phyloP scores from a whole-genome alignment of 2,113 vertebrate species.

The Phalacrocorax carbo region DNA sequence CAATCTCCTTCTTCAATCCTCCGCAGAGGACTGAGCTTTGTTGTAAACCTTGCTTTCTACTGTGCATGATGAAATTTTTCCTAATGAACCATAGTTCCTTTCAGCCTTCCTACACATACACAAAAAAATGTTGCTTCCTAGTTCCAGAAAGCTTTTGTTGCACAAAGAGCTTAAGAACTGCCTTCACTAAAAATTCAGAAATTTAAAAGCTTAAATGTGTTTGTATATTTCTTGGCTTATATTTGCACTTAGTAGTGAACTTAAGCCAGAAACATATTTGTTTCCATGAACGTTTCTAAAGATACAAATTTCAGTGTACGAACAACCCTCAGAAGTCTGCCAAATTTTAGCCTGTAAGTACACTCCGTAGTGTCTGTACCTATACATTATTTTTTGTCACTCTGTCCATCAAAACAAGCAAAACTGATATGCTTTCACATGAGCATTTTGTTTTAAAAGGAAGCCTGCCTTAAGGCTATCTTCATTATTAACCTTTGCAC shows the following conservation, averaged over 20 bases:
- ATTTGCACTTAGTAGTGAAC: background rate
- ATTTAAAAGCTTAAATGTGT: background rate
- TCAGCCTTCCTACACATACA: background rate
- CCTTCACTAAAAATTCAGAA: background rate
- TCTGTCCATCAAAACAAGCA: background rate
- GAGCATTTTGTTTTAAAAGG: background rate
- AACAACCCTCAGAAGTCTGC: background rate
- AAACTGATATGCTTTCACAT: background rate
- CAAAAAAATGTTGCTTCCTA: background rate
- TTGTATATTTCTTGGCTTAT: background rate
- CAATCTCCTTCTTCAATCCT: background rate
- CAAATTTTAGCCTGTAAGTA: background rate
- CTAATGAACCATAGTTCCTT: background rate
- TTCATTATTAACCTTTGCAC: background rate
- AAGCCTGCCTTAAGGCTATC: background rate
- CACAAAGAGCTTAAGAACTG: background rate
- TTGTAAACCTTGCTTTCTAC: background rate
- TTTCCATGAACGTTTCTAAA: background rate
- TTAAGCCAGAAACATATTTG: background rate
- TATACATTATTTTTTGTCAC: background rate
- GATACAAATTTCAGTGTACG: background rate
- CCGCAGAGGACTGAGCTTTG: background rate
- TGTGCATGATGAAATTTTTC: background rate
- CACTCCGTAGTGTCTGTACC: background rate
- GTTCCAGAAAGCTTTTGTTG: background rate